Evolutionary conservation across 2,888 invertebrate species (phyloP).

Genomic region (Isotomurus palustris): DNA sequence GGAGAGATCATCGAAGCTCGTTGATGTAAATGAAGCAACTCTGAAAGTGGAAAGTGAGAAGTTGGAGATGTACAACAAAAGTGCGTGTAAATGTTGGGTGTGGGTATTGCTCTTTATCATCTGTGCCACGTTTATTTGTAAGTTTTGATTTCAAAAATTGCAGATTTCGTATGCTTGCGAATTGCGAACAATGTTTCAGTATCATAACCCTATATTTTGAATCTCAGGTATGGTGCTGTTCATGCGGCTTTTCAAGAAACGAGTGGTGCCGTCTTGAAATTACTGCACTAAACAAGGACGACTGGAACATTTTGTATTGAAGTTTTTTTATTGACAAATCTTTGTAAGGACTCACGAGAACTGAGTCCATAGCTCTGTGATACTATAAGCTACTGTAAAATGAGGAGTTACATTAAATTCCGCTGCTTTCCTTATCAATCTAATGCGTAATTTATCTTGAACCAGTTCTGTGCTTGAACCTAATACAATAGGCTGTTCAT

Average conservation of each 20-base stretch:
- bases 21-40: constrained; percentile 72
- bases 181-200: neutral
- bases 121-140: constrained; percentile 79
- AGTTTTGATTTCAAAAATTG: constrained; percentile 50
- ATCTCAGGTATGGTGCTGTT: constrained; percentile 80
- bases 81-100: constrained; percentile 91
- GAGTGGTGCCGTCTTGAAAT: constrained; percentile 8
- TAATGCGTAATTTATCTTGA: too few species aligned
- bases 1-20: constrained; percentile 68
- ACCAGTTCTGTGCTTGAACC: too few species aligned
- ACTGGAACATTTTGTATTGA: too few species aligned
- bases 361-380: too few species aligned
- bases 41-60: constrained; percentile 75
- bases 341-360: too few species aligned
- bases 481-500: neutral
- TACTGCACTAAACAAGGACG: too few species aligned
- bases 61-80: constrained; percentile 75
- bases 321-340: too few species aligned
- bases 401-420: neutral
- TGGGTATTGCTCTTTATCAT: constrained; percentile 86
- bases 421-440: too few species aligned
- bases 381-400: neutral
- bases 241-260: constrained; percentile 85
- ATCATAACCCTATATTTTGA: constrained; percentile 35
- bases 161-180: neutral